phyloP scores from a whole-genome alignment of 2,797 vertebrate genomes.

The Rhadinocentrus ornatus region DNA sequence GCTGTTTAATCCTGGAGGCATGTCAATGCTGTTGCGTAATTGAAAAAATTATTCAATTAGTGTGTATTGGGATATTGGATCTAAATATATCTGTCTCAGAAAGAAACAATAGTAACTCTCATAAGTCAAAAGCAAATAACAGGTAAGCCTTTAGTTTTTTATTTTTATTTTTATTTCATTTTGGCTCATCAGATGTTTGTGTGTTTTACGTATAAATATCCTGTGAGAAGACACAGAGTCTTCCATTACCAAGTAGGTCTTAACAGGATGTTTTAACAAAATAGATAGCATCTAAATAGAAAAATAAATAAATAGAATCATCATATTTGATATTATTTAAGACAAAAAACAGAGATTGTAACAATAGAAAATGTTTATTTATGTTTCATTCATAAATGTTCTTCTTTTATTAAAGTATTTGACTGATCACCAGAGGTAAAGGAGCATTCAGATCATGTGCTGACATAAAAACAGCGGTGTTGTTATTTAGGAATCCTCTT shows the following conservation, averaged over 20 bases:
- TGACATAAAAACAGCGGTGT: neutral
- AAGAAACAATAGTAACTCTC: neutral
- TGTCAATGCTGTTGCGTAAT: neutral
- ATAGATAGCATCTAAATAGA: neutral
- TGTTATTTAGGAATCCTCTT: neutral
- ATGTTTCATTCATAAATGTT: slow-evolving; percentile 46
- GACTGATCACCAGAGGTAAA: slow-evolving; percentile 44
- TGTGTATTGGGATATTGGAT: neutral
- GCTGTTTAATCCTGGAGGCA: slow-evolving; percentile 11
- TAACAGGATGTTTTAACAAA: neutral
- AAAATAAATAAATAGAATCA: neutral
- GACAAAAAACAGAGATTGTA: slow-evolving; percentile 28
- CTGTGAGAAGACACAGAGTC: neutral
- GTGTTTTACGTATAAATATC: neutral
- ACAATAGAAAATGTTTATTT: slow-evolving; percentile 73
- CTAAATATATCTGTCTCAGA: too few species aligned
- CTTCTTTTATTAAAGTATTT: slow-evolving; percentile 12
- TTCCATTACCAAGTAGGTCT: neutral
- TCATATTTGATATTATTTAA: neutral
- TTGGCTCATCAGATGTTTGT: neutral
- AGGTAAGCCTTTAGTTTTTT: too few species aligned
- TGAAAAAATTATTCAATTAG: slow-evolving; percentile 1
- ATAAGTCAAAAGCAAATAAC: neutral
- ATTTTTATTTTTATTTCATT: too few species aligned
- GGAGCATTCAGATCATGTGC: neutral